These are phyloP conservation scores for Alectoris magna DNA, from an alignment of 2,797 vertebrate genomes.

Conservation along the genomic window DNA sequence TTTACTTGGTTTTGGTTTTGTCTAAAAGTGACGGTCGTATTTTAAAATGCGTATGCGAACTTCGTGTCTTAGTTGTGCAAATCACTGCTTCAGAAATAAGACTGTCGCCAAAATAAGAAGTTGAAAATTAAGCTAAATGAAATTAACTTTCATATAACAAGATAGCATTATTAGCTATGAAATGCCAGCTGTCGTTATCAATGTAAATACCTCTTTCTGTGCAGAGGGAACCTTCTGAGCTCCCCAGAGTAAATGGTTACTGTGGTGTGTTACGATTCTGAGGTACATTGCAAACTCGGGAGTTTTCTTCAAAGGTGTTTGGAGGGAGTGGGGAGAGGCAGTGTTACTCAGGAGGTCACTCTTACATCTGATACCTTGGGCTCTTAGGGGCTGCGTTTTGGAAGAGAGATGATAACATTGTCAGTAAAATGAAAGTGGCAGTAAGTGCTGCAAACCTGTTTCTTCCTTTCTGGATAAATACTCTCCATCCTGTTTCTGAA, in stretches of 20 bases:
- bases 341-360: not conserved
- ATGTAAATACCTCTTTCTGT: not conserved
- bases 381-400: not conserved
- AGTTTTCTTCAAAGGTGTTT: not conserved
- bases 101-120: not conserved
- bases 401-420: not conserved
- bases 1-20: not conserved
- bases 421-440: not conserved
- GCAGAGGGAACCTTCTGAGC: not conserved
- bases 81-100: not conserved
- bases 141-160: not conserved
- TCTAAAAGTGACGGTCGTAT: not conserved
- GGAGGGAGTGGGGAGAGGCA: too few species aligned
- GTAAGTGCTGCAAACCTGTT: not conserved
- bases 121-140: not conserved
- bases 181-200: not conserved
- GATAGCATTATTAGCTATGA: not conserved
- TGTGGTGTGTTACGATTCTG: not conserved
- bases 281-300: not conserved
- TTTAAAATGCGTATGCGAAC: not conserved
- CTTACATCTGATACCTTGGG: not conserved
- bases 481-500: not conserved
- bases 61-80: not conserved
- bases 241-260: not conserved
- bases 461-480: not conserved